A percentile compares a stretch with the other conserved stretches of the same genome.
These are phyloP conservation scores for Clusia tigrina DNA, from an alignment of 2,888 invertebrate genomes.

Conservation along the genomic window DNA sequence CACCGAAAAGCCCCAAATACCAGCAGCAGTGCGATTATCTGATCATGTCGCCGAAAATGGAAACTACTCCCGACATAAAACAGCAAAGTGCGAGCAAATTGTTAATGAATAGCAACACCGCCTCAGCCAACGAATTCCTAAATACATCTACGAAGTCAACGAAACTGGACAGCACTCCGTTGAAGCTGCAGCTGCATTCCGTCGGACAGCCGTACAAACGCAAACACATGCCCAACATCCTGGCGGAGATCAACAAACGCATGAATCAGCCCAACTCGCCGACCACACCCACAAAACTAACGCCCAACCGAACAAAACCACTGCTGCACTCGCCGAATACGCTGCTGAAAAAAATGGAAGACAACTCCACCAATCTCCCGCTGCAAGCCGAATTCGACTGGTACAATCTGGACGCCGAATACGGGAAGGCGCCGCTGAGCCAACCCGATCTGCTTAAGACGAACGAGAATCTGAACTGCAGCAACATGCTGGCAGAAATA, in stretches of 20 bases:
- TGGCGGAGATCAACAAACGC: constrained; percentile 61
- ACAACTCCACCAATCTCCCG: constrained; percentile 46
- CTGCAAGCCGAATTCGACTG: constrained; percentile 64
- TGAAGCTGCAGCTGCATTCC: constrained; percentile 40
- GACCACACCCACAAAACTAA: constrained; percentile 44
- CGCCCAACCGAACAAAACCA: constrained; percentile 29
- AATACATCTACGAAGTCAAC: constrained; percentile 19
- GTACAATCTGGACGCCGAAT: constrained; percentile 64
- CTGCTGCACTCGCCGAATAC: constrained; percentile 34
- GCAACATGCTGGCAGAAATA: constrained; percentile 47
- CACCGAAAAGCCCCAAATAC: constrained; percentile 66
- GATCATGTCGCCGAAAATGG: constrained; percentile 39
- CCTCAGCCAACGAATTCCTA: background rate
- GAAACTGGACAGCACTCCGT: constrained; percentile 24
- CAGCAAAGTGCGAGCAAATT: background rate
- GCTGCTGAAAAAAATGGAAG: constrained; percentile 36
- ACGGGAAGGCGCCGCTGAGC: constrained; percentile 49
- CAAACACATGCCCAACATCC: constrained; percentile 59
- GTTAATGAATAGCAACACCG: constrained; percentile 26
- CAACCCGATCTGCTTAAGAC: constrained; percentile 45
- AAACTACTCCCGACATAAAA: constrained; percentile 18
- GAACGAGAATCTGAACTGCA: constrained; percentile 40
- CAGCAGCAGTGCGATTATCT: constrained; percentile 33
- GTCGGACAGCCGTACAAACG: constrained; percentile 52
- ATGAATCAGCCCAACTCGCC: constrained; percentile 52